Percentiles rank a stretch among this genome's conserved stretches.
phyloP scores from a whole-genome alignment of 2,888 invertebrate species.

The Melinaea menophilus region DNA sequence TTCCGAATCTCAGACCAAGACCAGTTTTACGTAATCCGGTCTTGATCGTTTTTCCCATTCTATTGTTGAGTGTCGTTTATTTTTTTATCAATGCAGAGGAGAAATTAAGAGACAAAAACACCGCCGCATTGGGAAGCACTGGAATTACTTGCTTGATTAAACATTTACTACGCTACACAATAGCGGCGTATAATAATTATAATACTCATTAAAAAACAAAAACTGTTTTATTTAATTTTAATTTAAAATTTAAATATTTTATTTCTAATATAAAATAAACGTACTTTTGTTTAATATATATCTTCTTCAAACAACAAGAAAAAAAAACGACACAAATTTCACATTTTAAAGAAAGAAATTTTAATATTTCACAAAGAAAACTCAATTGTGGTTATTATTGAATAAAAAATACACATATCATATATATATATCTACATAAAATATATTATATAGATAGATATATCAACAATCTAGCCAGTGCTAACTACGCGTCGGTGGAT shows the following conservation, averaged over 20 bases:
- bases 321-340: too few species aligned
- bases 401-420: too few species aligned
- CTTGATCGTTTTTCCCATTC: conserved; percentile 43
- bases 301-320: too few species aligned
- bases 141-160: conserved; percentile 10
- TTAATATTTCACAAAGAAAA: too few species aligned
- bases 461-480: neutral
- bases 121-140: conserved; percentile 37
- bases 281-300: too few species aligned
- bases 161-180: conserved; percentile 22
- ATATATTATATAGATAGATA: neutral
- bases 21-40: conserved; percentile 44
- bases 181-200: conserved; percentile 18
- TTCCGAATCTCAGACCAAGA: conserved; percentile 41
- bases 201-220: conserved; percentile 2
- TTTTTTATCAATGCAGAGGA: conserved; percentile 27
- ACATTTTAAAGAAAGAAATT: too few species aligned
- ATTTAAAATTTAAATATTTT: too few species aligned
- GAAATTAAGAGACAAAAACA: conserved; percentile 21
- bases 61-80: conserved; percentile 41
- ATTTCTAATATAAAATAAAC: too few species aligned
- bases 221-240: neutral
- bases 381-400: too few species aligned
- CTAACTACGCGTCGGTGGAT: conserved; percentile 34
- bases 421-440: neutral